Conservation (phyloP, 2,888 invertebrate genomes). For the Nesidiocoris tenuis region DNA sequence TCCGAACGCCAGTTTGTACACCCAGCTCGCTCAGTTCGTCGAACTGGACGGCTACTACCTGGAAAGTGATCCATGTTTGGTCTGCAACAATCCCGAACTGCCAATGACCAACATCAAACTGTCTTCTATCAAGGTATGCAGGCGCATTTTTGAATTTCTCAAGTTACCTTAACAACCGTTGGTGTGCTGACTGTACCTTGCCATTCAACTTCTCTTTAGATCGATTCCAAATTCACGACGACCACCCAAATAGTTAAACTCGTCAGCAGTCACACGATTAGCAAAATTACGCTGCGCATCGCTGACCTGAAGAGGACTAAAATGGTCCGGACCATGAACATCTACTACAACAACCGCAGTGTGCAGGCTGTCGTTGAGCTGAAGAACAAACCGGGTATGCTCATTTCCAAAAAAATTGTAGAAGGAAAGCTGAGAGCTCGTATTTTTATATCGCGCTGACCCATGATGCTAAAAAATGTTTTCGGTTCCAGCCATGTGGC, state of each 20-base stretch:
- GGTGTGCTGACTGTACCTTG: no score
- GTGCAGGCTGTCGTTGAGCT: slow-evolving; percentile 97
- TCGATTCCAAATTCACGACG: slow-evolving; percentile 96
- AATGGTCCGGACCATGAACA: slow-evolving; percentile 94
- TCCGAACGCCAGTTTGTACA: slow-evolving; percentile 91
- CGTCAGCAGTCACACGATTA: slow-evolving; percentile 91
- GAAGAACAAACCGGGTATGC: slow-evolving; percentile 82
- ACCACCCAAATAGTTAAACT: slow-evolving; percentile 97
- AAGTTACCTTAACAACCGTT: no score
- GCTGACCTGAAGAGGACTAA: slow-evolving; percentile 94
- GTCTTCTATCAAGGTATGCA: slow-evolving; percentile 78
- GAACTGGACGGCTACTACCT: slow-evolving; percentile 94
- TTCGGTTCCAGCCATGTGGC: slow-evolving; percentile 74
- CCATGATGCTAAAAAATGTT: no score
- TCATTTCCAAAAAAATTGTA: no score
- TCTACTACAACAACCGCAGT: slow-evolving; percentile 93
- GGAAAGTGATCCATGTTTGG: slow-evolving; percentile 95
- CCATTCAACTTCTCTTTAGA: no score
- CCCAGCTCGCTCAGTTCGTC: slow-evolving; percentile 87
- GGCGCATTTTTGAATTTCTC: no score
- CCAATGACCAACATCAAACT: slow-evolving; percentile 87
- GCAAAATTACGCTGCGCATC: slow-evolving; percentile 87
- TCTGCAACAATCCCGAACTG: slow-evolving; percentile 96
- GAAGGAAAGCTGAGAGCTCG: no score
- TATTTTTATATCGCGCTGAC: no score